Percentiles rank a stretch among this genome's conserved stretches.
phyloP scores from a whole-genome alignment of 2,888 invertebrate genomes.

The Caradrina clavipalpis region DNA sequence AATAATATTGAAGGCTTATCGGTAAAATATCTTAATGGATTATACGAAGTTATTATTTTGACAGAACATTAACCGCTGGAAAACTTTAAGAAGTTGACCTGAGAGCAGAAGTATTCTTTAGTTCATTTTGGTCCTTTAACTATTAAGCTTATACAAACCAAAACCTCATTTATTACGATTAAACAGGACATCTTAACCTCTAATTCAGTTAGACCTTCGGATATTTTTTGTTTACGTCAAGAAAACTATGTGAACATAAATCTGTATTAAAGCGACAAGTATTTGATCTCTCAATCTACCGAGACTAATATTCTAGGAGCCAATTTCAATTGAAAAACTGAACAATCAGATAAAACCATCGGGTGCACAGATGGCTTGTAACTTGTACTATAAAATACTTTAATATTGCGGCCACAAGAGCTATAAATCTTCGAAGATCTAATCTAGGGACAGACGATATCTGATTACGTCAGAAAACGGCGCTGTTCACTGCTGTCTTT shows the following conservation, averaged over 20 bases:
- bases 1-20: neutral
- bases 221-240: neutral
- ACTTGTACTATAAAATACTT: constrained; percentile 62
- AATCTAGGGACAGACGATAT: constrained; percentile 61
- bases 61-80: neutral
- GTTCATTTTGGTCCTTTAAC: neutral
- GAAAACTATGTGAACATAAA: neutral
- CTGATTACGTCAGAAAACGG: constrained; percentile 61
- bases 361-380: constrained; percentile 54
- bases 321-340: constrained; percentile 52
- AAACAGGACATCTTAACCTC: neutral
- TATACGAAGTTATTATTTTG: neutral
- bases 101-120: too few species aligned
- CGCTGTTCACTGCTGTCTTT: constrained; percentile 48
- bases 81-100: too few species aligned
- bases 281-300: constrained; percentile 2
- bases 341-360: constrained; percentile 39
- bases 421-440: constrained; percentile 63
- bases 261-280: constrained; percentile 7
- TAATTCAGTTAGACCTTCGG: neutral
- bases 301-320: constrained; percentile 13
- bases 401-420: constrained; percentile 59
- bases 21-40: neutral
- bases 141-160: neutral
- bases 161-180: constrained; percentile 6